Conservation (phyloP, 1,140 invertebrate genomes). For the Cyphomyrmex costatus region DNA sequence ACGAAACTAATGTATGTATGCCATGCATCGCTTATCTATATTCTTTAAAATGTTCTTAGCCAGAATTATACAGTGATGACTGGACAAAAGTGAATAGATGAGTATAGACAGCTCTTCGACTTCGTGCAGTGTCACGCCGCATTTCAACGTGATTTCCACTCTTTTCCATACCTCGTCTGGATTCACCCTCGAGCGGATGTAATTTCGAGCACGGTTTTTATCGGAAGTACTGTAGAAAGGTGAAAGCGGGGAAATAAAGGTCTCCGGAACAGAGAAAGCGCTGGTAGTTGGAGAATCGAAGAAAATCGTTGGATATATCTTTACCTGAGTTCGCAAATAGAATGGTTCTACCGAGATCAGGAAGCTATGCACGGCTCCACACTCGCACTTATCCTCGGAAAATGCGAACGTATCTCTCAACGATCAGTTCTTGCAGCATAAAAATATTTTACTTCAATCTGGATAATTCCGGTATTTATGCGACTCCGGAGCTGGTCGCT, state of each 20-base stretch:
- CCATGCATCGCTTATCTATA: no score
- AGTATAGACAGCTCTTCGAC: constrained; percentile 55
- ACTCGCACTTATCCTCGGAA: constrained; percentile 10
- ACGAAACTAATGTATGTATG: background rate
- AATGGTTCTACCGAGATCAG: constrained; percentile 35
- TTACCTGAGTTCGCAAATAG: constrained; percentile 18
- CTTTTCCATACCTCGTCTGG: constrained; percentile 9
- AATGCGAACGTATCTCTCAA: constrained; percentile 33
- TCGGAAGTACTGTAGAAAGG: constrained; percentile 28
- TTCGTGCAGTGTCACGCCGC: constrained; percentile 44
- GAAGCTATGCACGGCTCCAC: constrained; percentile 13
- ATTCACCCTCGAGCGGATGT: constrained; percentile 49
- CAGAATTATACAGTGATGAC: constrained; percentile 42
- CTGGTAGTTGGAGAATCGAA: constrained; percentile 18
- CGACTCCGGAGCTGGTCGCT: constrained; percentile 68
- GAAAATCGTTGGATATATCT: constrained; percentile 12
- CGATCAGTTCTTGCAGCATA: constrained; percentile 10
- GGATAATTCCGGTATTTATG: constrained; percentile 55
- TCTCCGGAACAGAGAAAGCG: constrained; percentile 8
- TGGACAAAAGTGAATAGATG: constrained; percentile 56
- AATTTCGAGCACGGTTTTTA: constrained; percentile 64
- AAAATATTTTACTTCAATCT: constrained; percentile 58
- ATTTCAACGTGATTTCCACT: constrained; percentile 64
- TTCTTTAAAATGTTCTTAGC: background rate
- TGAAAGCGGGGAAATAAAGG: constrained; percentile 45